A percentile compares a stretch with the other conserved stretches of the same genome.
phyloP scores from a whole-genome alignment of 35 echinoderm and acorn worm species.

The Ophioderma brevispina region DNA sequence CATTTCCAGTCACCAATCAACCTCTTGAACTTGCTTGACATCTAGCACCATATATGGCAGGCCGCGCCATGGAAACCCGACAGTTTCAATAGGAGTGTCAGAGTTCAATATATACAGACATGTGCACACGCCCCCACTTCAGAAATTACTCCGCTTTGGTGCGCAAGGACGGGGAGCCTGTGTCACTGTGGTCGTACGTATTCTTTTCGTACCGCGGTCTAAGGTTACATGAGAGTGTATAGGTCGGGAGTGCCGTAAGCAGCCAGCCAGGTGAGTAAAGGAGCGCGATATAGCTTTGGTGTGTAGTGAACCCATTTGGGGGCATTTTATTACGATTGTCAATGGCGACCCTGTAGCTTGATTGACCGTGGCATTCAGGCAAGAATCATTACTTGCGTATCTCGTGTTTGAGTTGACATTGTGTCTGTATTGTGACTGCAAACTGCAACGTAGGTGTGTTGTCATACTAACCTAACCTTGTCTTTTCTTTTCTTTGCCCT shows the following conservation, averaged over 20 bases:
- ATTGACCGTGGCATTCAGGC: slow-evolving; percentile 1
- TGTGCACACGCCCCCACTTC: slow-evolving; percentile 89
- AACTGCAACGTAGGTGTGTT: slow-evolving; percentile 17
- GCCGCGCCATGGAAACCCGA: slow-evolving; percentile 91
- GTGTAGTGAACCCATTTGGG: not conserved
- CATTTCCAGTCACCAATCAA: slow-evolving; percentile 91
- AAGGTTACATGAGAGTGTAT: slow-evolving; percentile 61
- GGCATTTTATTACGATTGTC: slow-evolving; percentile 21
- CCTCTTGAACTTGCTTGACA: slow-evolving; percentile 98
- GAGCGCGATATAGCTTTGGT: not conserved
- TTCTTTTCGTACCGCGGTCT: slow-evolving; percentile 59
- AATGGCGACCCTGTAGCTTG: not conserved
- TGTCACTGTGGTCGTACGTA: slow-evolving; percentile 64
- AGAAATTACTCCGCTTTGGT: slow-evolving; percentile 88
- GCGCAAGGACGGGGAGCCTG: slow-evolving; percentile 49
- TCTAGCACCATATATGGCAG: slow-evolving; percentile 92
- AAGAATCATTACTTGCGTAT: not conserved
- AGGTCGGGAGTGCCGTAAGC: slow-evolving; percentile 64
- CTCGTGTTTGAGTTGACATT: not conserved
- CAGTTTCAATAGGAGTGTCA: slow-evolving; percentile 94
- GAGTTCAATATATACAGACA: slow-evolving; percentile 99
- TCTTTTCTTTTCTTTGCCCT: slow-evolving; percentile 50
- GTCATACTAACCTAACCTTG: slow-evolving; percentile 55
- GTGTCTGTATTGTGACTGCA: slow-evolving; percentile 2
- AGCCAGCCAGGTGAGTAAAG: slow-evolving; percentile 56